Percentiles rank a stretch among this genome's conserved stretches.
Conservation (phyloP, 2,113 vertebrate genomes). For the Malurus alboscapulatus region DNA sequence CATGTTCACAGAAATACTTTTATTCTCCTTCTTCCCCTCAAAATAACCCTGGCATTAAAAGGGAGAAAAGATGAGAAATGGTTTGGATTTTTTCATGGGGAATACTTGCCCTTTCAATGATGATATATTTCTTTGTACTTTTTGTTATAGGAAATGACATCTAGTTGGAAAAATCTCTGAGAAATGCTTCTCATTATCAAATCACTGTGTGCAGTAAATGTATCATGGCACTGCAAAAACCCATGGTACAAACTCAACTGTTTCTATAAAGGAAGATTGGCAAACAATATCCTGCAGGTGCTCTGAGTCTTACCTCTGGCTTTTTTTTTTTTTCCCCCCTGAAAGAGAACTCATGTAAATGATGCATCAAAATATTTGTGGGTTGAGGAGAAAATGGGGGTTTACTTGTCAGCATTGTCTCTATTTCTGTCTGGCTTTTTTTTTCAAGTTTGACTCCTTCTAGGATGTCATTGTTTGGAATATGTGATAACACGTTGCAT, state of each 20-base stretch:
- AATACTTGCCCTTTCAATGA: constrained; percentile 44
- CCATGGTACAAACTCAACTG: not conserved
- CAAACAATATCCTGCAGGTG: not conserved
- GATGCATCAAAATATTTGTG: constrained; percentile 18
- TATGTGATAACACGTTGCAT: constrained; percentile 12
- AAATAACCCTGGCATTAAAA: constrained; percentile 38
- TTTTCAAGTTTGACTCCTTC: not conserved
- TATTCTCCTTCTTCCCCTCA: constrained; percentile 9
- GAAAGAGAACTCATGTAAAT: not conserved
- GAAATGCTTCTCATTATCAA: constrained; percentile 46
- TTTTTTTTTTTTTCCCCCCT: not conserved
- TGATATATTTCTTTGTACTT: constrained; percentile 37
- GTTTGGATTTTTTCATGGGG: constrained; percentile 30
- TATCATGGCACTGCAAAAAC: constrained; percentile 4
- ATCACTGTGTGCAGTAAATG: constrained; percentile 9
- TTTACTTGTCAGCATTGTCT: not conserved
- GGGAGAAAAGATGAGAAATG: constrained; percentile 31
- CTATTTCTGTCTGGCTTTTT: not conserved
- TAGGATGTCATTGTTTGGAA: not conserved
- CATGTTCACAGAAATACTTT: constrained; percentile 28
- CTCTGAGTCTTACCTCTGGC: not conserved
- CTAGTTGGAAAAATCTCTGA: constrained; percentile 35
- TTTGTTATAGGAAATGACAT: constrained; percentile 43
- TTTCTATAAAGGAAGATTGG: not conserved
- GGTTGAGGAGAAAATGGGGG: not conserved